Base-by-base conservation (phyloP, 92 coral and sea anemone genomes). In the Parazoanthus darwini region DNA sequence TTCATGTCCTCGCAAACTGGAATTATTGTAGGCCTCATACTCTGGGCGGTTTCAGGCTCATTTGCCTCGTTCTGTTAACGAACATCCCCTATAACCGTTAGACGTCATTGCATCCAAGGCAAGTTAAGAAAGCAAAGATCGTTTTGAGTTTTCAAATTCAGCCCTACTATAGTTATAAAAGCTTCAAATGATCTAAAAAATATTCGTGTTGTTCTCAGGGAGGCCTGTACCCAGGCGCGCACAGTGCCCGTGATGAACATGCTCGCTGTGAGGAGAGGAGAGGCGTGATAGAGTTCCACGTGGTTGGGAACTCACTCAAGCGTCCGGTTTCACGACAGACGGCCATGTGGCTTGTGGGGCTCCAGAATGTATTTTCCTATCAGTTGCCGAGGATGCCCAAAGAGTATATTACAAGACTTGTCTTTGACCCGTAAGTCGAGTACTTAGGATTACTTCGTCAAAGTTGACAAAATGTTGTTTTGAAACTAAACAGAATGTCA, bases 331-430 rank as follows among this genome's bases (percentile, higher is more conserved):
- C 97, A 9, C 92, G 93, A 22, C 94, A 95, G 80, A 95, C 98
- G 0, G 89, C 94, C 33, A 92, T 92, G 87, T 96, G 99, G 99
- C 90, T 96, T 77, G 94, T 96, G 26, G 99, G 99, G 36, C 85
- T 96, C 35, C 98, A 96, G 93, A 96, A 96, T 88, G 99, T 96
- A 73, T 96, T 96, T 79, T 96, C 99, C 3, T 94, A 96, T 85
- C 99, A 96, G 87, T 82, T 96, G 22, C 99, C 99, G 37, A 92
- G 99, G 59, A 96, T 96, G 99, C 99, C 99, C 0, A 96, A 96
- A 86, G 99, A 96, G 81, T 96, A 96, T 83, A 96, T 96, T 36
- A 90, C 96, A 26, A 90, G 99, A 89, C 95, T 96, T 26, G 99
- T 96, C 29, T 96, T 96, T 89, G 99, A 96, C 80, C 99, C 98